Evolutionary conservation across 2,888 invertebrate species (phyloP).

Genomic region (Leptopilina syphax): DNA sequence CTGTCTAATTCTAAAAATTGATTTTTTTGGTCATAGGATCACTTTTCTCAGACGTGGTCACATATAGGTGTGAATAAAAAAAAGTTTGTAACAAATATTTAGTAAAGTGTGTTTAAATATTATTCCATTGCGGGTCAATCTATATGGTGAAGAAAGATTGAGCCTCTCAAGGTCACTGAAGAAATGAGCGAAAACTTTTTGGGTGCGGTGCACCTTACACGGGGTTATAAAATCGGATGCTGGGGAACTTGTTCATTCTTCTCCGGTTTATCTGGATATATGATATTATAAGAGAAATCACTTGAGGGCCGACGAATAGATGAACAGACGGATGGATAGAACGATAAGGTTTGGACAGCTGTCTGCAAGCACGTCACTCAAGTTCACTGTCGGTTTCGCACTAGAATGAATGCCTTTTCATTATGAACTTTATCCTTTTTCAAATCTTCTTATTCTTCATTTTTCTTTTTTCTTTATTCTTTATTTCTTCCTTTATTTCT

Average conservation of each 20-base stretch:
- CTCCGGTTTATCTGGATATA: constrained; percentile 71
- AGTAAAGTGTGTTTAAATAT: too few relatives aligned
- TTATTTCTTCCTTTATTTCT: constrained; percentile 29
- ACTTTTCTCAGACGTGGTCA: too few relatives aligned
- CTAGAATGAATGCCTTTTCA: constrained; percentile 75
- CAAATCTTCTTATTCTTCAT: constrained; percentile 64
- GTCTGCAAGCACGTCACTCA: constrained; percentile 76
- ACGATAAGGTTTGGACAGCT: constrained; percentile 76
- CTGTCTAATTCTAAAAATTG: too few relatives aligned
- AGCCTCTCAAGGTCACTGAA: neutral
- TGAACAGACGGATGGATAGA: constrained; percentile 66
- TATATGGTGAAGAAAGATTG: neutral
- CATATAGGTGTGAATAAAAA: too few relatives aligned
- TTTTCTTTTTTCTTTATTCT: constrained; percentile 32
- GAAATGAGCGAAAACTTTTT: neutral
- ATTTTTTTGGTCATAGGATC: too few relatives aligned
- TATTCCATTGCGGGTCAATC: too few relatives aligned
- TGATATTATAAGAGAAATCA: constrained; percentile 75
- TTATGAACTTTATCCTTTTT: constrained; percentile 73
- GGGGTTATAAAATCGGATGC: constrained; percentile 42
- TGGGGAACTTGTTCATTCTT: constrained; percentile 47
- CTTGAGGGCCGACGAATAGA: constrained; percentile 64
- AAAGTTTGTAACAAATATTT: too few relatives aligned
- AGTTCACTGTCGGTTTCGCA: constrained; percentile 71
- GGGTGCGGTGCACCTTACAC: constrained; percentile 54